Conservation (phyloP, 1,140 invertebrate species). For the Drosophila quadrilineata region DNA sequence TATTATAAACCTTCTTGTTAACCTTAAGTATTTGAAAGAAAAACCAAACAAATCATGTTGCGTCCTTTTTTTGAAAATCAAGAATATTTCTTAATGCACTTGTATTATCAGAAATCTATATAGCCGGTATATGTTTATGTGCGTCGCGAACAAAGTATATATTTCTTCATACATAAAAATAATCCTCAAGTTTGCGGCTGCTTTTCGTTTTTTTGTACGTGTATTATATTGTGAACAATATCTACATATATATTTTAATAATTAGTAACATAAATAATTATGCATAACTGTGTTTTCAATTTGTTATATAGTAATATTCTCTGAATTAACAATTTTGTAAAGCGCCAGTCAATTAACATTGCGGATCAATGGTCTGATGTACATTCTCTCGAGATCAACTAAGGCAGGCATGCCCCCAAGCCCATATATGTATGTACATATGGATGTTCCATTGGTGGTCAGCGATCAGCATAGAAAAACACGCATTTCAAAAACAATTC, state of each 20-base stretch:
- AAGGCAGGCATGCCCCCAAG: too few relatives aligned
- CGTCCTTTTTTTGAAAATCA: slow-evolving; percentile 67
- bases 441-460: too few relatives aligned
- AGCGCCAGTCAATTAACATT: background rate
- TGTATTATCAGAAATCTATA: slow-evolving; percentile 29
- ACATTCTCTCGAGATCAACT: slow-evolving; percentile 65
- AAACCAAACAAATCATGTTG: slow-evolving; percentile 48
- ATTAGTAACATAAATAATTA: slow-evolving; percentile 76
- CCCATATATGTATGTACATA: too few relatives aligned
- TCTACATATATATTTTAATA: slow-evolving; percentile 77
- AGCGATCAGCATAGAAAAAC: too few relatives aligned
- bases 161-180: slow-evolving; percentile 1
- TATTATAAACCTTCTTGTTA: slow-evolving; percentile 55
- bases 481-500: too few relatives aligned
- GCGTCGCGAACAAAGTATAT: slow-evolving; percentile 7
- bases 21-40: slow-evolving; percentile 38
- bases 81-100: slow-evolving; percentile 52
- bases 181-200: slow-evolving; percentile 31
- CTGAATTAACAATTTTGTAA: slow-evolving; percentile 47
- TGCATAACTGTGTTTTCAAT: slow-evolving; percentile 31
- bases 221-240: slow-evolving; percentile 69
- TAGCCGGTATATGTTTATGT: background rate
- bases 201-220: slow-evolving; percentile 38
- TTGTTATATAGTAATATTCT: slow-evolving; percentile 21
- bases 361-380: slow-evolving; percentile 25